Percentiles rank a stretch among this genome's conserved stretches.
Conservation (phyloP, 30 jellyfish, hydroid and myxozoan genomes). For the Aurelia aurita complex sp. Pacific region DNA sequence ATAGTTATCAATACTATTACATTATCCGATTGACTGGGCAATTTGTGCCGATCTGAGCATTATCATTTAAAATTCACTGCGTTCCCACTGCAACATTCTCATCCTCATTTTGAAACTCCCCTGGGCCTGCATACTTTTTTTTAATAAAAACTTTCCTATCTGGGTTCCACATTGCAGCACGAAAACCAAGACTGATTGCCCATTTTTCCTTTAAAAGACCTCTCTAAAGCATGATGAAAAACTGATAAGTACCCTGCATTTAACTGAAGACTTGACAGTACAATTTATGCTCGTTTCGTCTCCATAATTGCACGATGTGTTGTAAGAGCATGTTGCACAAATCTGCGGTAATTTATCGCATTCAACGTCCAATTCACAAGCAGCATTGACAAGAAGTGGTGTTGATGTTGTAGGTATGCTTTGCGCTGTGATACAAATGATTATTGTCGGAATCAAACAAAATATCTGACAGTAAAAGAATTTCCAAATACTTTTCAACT, state of each 20-base stretch:
- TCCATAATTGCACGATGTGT: constrained; percentile 75
- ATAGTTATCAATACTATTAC: too few relatives aligned
- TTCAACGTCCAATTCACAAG: background rate
- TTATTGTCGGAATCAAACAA: too few relatives aligned
- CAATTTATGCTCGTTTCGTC: constrained; percentile 59
- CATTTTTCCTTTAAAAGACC: background rate
- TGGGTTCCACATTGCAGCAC: background rate
- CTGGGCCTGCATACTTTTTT: too few relatives aligned
- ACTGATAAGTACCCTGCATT: constrained; percentile 60
- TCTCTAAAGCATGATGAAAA: background rate
- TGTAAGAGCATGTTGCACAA: constrained; percentile 67
- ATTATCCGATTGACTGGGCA: too few relatives aligned
- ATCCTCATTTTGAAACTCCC: too few relatives aligned
- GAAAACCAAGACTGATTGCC: background rate
- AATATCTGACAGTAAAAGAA: background rate
- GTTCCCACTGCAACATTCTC: too few relatives aligned
- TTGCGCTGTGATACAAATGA: background rate
- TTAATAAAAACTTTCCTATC: too few relatives aligned
- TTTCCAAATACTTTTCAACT: background rate
- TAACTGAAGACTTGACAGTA: constrained; percentile 27
- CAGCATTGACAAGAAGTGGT: constrained; percentile 1
- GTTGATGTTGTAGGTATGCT: constrained; percentile 14
- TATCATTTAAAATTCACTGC: too few relatives aligned
- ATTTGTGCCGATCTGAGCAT: too few relatives aligned
- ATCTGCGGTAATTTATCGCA: constrained; percentile 54